Evolutionary conservation across 2,888 invertebrate genomes (phyloP).

Genomic region (Omphaloscelis lunosa): DNA sequence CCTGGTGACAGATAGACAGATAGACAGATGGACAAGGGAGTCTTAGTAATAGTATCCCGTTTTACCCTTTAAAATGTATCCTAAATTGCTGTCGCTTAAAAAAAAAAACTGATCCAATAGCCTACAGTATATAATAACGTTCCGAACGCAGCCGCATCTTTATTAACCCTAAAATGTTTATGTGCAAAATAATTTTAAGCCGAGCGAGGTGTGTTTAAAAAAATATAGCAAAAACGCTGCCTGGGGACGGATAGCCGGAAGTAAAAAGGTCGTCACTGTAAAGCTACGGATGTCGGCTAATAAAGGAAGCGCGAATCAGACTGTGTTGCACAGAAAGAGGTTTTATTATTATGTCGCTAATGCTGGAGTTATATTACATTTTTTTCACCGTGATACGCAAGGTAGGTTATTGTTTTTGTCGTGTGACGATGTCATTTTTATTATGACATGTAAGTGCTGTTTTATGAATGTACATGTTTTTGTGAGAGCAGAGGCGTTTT

Average conservation of each 20-base stretch:
- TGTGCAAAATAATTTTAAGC: conserved; percentile 79
- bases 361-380: conserved; percentile 78
- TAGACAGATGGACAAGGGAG: no score
- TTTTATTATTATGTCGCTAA: conserved; percentile 87
- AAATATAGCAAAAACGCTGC: conserved; percentile 70
- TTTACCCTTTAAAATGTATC: no score
- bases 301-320: conserved; percentile 85
- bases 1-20: no score
- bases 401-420: conserved; percentile 70
- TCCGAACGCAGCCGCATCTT: conserved; percentile 73
- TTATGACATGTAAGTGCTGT: conserved; percentile 49
- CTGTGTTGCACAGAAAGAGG: conserved; percentile 75
- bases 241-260: conserved; percentile 79
- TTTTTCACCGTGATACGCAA: conserved; percentile 52
- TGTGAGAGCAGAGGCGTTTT: conserved; percentile 13
- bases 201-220: conserved; percentile 75
- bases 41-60: no score
- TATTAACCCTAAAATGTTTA: conserved; percentile 83
- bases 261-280: conserved; percentile 87
- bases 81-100: background rate
- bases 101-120: conserved; percentile 36
- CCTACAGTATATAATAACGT: conserved; percentile 52
- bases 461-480: conserved; percentile 51
- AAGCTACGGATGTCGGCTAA: conserved; percentile 84
- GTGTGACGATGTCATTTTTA: conserved; percentile 62